phyloP scores from a whole-genome alignment of 2,113 vertebrate genomes.

The Ancistrus triradiatus region DNA sequence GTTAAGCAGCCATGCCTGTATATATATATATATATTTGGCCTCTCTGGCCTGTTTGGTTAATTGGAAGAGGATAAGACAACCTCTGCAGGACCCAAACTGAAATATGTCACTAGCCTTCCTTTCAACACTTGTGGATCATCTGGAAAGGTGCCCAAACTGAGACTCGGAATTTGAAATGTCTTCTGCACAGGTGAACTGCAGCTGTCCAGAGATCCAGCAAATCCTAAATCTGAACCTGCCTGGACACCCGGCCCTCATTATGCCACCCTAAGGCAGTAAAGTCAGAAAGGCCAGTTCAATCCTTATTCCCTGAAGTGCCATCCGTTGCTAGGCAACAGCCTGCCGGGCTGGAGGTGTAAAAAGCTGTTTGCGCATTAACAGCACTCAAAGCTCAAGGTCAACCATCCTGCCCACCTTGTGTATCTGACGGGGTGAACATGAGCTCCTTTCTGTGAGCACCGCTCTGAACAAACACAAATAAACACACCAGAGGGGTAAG shows the following conservation, averaged over 20 bases:
- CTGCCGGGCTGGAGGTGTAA: slow-evolving; percentile 39
- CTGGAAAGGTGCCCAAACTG: too few relatives aligned
- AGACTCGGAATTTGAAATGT: too few relatives aligned
- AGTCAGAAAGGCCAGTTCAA: slow-evolving; percentile 40
- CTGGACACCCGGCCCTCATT: slow-evolving; percentile 33
- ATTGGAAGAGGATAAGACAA: too few relatives aligned
- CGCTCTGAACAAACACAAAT: background rate
- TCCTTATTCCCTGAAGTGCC: slow-evolving; percentile 34
- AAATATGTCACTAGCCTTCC: too few relatives aligned
- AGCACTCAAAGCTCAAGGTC: slow-evolving; percentile 42
- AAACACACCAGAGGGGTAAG: background rate
- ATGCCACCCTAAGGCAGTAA: slow-evolving; percentile 27
- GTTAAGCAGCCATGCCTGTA: too few relatives aligned
- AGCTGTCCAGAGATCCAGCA: background rate
- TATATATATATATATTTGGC: too few relatives aligned
- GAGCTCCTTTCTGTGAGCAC: slow-evolving; percentile 12
- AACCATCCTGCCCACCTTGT: slow-evolving; percentile 6
- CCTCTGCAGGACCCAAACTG: too few relatives aligned
- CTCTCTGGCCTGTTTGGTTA: too few relatives aligned
- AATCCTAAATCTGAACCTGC: slow-evolving; percentile 2
- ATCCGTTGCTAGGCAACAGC: slow-evolving; percentile 49
- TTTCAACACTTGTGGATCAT: too few relatives aligned
- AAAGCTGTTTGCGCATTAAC: slow-evolving; percentile 44
- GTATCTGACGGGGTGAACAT: slow-evolving; percentile 34
- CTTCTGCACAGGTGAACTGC: background rate